A percentile compares a stretch with the other conserved stretches of the same genome.
Conservation (phyloP, 2,113 vertebrate genomes). For the Pyrgilauda ruficollis region DNA sequence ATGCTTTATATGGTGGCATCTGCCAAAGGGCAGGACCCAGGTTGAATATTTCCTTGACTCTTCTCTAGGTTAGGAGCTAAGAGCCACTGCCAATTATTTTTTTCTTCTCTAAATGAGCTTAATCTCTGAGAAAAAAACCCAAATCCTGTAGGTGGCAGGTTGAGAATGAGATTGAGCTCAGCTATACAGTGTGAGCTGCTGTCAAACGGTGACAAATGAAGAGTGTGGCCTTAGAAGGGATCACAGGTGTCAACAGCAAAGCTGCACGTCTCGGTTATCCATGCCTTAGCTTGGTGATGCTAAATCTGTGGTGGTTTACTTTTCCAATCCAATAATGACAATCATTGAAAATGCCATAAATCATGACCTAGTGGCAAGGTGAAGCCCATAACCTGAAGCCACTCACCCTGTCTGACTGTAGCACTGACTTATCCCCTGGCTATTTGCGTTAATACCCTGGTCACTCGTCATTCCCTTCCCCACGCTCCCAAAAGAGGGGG, state of each 20-base stretch:
- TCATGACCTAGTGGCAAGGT: neutral
- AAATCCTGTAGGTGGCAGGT: neutral
- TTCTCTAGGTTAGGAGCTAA: neutral
- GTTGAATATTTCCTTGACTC: neutral
- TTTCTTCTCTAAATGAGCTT: neutral
- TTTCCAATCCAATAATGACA: neutral
- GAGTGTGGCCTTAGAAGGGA: fast-evolving
- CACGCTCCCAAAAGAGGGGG: neutral
- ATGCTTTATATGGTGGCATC: neutral
- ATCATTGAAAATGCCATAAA: neutral
- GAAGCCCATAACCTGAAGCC: neutral
- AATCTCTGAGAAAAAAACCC: neutral
- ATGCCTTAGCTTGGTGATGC: neutral
- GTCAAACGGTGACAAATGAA: neutral
- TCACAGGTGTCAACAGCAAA: fast-evolving
- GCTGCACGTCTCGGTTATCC: fast-evolving
- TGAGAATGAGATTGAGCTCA: neutral
- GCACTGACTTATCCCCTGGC: neutral
- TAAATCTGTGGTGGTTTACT: neutral
- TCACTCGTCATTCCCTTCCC: neutral
- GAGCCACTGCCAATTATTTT: neutral
- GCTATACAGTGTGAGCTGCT: neutral
- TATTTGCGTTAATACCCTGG: neutral
- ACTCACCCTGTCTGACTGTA: neutral
- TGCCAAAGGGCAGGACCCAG: neutral